Evolutionary conservation across 2,113 vertebrate genomes (phyloP).

Genomic region (Silurus asotus): DNA sequence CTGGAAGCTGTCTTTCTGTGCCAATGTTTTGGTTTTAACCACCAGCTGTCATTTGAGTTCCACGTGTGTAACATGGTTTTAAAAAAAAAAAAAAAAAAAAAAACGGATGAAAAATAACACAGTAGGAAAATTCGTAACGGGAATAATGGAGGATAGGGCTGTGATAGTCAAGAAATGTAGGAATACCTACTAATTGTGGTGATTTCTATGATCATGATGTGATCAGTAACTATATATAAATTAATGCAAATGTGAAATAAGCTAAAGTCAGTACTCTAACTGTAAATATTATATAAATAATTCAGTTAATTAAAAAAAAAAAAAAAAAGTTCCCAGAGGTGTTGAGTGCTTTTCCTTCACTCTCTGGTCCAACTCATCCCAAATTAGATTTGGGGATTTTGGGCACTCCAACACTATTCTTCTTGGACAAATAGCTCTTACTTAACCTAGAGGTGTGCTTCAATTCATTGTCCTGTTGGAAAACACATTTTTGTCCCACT

Average conservation of each 20-base stretch:
- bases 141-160: neutral
- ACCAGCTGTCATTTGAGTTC: neutral
- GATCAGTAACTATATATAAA: neutral
- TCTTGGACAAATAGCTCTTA: no score
- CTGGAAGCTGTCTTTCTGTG: neutral
- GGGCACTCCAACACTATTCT: no score
- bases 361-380: no score
- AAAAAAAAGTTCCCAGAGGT: no score
- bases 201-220: neutral
- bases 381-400: no score
- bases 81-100: neutral
- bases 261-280: neutral
- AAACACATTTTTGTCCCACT: no score
- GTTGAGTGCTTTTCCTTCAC: no score
- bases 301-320: neutral
- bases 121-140: neutral
- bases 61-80: neutral
- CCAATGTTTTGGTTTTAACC: constrained; percentile 18
- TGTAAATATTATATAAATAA: neutral
- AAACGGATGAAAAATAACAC: neutral
- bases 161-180: neutral
- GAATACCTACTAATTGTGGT: neutral
- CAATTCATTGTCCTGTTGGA: no score
- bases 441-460: no score
- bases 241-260: neutral